Evolutionary conservation across 2,888 invertebrate genomes (phyloP).

Genomic region (Plutella xylostella): DNA sequence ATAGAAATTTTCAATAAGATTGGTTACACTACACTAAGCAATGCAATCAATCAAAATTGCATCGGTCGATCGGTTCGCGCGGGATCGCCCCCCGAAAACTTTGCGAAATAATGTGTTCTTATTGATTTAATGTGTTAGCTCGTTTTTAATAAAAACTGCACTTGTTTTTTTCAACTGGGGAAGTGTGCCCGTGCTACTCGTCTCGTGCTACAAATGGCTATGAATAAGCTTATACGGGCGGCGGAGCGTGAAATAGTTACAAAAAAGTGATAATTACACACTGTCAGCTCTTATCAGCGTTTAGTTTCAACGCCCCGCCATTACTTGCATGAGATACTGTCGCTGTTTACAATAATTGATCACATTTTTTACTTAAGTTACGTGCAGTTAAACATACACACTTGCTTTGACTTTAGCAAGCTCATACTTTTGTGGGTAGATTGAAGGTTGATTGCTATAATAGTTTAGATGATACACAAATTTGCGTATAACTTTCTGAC

Average conservation of each 20-base stretch:
- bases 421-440: too few relatives aligned
- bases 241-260: conserved; percentile 44
- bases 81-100: conserved; percentile 19
- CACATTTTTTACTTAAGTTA: neutral
- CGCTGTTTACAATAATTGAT: neutral
- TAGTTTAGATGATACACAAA: too few relatives aligned
- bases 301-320: neutral
- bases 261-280: conserved; percentile 38
- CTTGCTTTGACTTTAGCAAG: too few relatives aligned
- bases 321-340: neutral
- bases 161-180: neutral
- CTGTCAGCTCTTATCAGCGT: neutral
- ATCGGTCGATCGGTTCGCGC: conserved; percentile 54
- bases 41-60: conserved; percentile 69
- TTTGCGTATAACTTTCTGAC: too few relatives aligned
- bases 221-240: conserved; percentile 18
- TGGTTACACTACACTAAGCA: conserved; percentile 70
- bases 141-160: neutral
- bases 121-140: conserved; percentile 7
- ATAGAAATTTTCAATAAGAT: conserved; percentile 67
- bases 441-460: too few relatives aligned
- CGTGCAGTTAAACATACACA: too few relatives aligned
- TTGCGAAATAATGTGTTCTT: conserved; percentile 5
- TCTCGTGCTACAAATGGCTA: neutral
- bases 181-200: conserved; percentile 2